phyloP scores from a whole-genome alignment of 2,888 invertebrate genomes.

The Sarcophaga variegata region DNA sequence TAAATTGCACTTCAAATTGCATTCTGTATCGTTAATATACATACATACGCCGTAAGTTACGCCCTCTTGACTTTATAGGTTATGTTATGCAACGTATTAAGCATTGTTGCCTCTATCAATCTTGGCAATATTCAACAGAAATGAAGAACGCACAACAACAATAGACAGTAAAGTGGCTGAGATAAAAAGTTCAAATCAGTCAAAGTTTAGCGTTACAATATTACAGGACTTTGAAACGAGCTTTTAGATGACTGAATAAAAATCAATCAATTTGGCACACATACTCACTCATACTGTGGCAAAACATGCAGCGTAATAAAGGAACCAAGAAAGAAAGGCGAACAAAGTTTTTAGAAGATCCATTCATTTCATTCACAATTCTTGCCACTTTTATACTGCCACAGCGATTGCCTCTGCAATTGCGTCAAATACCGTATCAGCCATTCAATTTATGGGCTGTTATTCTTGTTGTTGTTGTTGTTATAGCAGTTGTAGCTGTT shows the following conservation, averaged over 20 bases:
- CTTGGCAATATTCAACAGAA: conserved; percentile 12
- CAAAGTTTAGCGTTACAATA: not conserved
- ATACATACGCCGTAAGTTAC: not conserved
- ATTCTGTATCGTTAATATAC: too few species aligned
- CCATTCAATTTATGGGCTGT: conserved; percentile 33
- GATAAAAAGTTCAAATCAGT: conserved; percentile 46
- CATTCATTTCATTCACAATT: conserved; percentile 48
- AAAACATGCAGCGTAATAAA: not conserved
- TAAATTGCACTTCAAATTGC: too few species aligned
- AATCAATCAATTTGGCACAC: conserved; percentile 49
- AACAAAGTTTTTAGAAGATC: conserved; percentile 7
- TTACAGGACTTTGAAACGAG: not conserved
- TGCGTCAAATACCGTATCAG: conserved; percentile 54
- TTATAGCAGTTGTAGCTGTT: not conserved
- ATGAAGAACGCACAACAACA: not conserved
- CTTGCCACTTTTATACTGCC: conserved; percentile 6
- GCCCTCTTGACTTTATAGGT: conserved; percentile 38
- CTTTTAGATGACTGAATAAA: conserved; percentile 31
- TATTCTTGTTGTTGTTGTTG: not conserved
- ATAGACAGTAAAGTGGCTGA: not conserved
- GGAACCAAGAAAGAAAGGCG: not conserved
- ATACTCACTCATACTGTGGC: not conserved
- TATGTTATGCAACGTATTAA: conserved; percentile 36
- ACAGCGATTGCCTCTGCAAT: conserved; percentile 48
- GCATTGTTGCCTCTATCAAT: conserved; percentile 21